A percentile compares a stretch with the other conserved stretches of the same genome.
phyloP scores from a whole-genome alignment of 2,888 invertebrate species.

The Rhagophthalmus giganteus region DNA sequence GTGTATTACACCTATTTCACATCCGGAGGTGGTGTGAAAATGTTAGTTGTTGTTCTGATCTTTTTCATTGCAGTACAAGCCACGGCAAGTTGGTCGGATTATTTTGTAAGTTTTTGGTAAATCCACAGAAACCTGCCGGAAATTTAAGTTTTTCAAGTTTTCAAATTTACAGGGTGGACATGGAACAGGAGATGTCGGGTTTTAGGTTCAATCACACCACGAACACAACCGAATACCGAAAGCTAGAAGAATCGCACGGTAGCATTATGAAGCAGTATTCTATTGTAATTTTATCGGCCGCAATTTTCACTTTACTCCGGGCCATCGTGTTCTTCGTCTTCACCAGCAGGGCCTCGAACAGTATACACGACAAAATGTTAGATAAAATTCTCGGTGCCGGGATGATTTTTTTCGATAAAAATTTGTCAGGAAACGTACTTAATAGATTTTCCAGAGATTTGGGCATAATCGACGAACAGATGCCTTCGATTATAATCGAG shows the following conservation, averaged over 20 bases:
- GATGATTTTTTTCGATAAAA: slow-evolving; percentile 37
- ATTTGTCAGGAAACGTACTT: slow-evolving; percentile 38
- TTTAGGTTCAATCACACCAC: slow-evolving; percentile 23
- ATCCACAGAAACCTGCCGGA: neutral
- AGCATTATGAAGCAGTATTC: slow-evolving; percentile 40
- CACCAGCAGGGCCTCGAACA: slow-evolving; percentile 38
- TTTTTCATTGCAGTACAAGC: slow-evolving; percentile 35
- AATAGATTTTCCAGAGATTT: slow-evolving; percentile 41
- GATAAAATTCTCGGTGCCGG: slow-evolving; percentile 33
- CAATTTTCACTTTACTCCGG: slow-evolving; percentile 27
- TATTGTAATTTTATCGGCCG: slow-evolving; percentile 33
- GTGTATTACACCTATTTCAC: slow-evolving; percentile 40
- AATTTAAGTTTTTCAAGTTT: neutral
- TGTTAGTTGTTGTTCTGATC: slow-evolving; percentile 31
- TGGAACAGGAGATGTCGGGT: slow-evolving; percentile 29
- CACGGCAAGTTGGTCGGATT: slow-evolving; percentile 36
- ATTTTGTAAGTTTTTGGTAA: slow-evolving; percentile 35
- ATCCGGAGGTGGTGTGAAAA: slow-evolving; percentile 38
- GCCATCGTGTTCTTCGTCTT: slow-evolving; percentile 40
- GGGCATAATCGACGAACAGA: slow-evolving; percentile 36
- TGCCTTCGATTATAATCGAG: slow-evolving; percentile 34
- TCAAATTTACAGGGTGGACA: slow-evolving; percentile 32
- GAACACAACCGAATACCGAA: slow-evolving; percentile 20
- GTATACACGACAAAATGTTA: slow-evolving; percentile 35
- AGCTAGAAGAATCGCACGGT: slow-evolving; percentile 15